Percentiles rank a stretch among this genome's conserved stretches.
Conservation (phyloP, 2,113 vertebrate species). For the Hiodon alosoides region DNA sequence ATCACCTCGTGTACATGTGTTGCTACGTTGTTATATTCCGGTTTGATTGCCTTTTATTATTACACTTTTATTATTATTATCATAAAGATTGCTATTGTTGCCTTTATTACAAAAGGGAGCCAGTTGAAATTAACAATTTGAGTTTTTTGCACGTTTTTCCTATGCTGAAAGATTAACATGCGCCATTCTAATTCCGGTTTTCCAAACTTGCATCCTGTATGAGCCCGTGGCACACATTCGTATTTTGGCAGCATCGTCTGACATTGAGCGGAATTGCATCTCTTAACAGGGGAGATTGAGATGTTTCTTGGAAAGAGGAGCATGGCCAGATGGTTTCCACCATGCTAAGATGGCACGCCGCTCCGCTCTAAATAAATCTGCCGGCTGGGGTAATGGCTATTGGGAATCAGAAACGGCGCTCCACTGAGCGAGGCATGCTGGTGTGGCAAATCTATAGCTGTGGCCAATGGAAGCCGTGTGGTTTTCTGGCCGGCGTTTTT, state of each 20-base stretch:
- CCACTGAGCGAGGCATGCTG: slow-evolving; percentile 9
- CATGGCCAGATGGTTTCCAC: slow-evolving; percentile 35
- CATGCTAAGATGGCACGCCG: slow-evolving; percentile 30
- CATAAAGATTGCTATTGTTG: background rate
- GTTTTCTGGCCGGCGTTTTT: background rate
- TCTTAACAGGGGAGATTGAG: slow-evolving; percentile 33
- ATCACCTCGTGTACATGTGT: background rate
- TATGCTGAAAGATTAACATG: no score
- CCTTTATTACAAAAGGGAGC: background rate
- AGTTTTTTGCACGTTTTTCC: background rate
- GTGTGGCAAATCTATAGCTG: background rate
- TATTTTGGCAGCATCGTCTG: slow-evolving; percentile 20
- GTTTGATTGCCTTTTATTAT: background rate
- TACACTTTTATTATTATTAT: background rate
- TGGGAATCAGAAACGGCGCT: slow-evolving; percentile 22
- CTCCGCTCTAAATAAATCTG: slow-evolving; percentile 38
- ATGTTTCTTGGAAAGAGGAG: slow-evolving; percentile 38
- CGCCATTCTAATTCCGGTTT: no score
- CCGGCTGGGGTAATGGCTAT: slow-evolving; percentile 37
- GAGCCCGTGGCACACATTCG: background rate
- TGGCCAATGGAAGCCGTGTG: background rate
- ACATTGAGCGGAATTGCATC: slow-evolving; percentile 14
- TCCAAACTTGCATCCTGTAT: background rate
- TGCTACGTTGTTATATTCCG: background rate
- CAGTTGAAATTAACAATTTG: no score